phyloP scores from a whole-genome alignment of 2,797 vertebrate genomes.

The Uromys caudimaculatus region DNA sequence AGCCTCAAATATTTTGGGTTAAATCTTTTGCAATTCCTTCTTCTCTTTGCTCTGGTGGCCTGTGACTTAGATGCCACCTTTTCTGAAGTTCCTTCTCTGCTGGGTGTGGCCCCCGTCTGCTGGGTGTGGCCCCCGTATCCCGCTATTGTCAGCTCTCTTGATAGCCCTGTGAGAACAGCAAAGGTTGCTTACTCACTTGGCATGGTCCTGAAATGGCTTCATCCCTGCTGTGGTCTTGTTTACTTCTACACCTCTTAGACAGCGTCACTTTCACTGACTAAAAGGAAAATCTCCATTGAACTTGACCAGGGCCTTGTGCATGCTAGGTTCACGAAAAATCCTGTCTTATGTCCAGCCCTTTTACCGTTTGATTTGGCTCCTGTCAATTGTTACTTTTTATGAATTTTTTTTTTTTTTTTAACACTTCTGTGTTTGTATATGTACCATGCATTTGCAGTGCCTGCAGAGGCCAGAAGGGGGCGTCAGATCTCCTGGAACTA shows the following conservation, averaged over 20 bases:
- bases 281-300: not conserved
- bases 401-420: not conserved
- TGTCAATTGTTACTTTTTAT: not conserved
- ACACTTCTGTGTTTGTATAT: not conserved
- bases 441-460: not conserved
- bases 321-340: not conserved
- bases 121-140: too few species aligned
- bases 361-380: not conserved
- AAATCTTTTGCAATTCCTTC: not conserved
- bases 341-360: not conserved
- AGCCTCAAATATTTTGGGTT: not conserved
- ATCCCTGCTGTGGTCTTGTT: not conserved
- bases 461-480: not conserved
- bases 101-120: not conserved
- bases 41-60: not conserved
- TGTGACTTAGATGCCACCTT: not conserved
- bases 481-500: not conserved
- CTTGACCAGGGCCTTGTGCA: not conserved
- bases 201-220: not conserved
- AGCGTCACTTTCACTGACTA: not conserved
- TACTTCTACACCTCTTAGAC: not conserved
- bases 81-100: not conserved
- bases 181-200: not conserved
- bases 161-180: not conserved
- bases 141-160: not conserved